Evolutionary conservation across 2,113 vertebrate genomes (phyloP).

Genomic region (Fukomys damarensis): DNA sequence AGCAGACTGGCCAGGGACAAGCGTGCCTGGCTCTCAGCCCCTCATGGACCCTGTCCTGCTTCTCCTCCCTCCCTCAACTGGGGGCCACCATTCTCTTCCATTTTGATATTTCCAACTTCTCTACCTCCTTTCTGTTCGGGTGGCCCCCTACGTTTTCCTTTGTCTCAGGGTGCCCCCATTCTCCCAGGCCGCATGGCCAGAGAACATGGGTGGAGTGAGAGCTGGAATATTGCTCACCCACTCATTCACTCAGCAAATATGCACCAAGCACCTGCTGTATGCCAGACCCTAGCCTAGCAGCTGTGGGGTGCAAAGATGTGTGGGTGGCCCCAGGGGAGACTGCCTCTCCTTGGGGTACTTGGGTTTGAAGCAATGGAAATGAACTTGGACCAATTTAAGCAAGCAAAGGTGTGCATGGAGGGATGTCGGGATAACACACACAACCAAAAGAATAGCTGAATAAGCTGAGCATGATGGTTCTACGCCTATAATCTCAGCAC

Average conservation of each 20-base stretch:
- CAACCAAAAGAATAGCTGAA: background rate
- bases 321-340: background rate
- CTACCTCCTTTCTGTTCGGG: constrained; percentile 56
- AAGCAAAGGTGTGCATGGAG: background rate
- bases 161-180: background rate
- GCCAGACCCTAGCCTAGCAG: background rate
- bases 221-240: background rate
- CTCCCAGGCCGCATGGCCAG: background rate
- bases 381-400: constrained; percentile 5
- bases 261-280: background rate
- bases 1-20: background rate
- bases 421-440: background rate
- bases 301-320: background rate
- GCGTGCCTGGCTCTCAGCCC: background rate
- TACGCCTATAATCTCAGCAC: background rate
- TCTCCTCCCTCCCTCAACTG: background rate
- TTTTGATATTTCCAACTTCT: constrained; percentile 26
- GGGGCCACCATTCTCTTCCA: background rate
- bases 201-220: background rate
- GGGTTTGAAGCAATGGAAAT: background rate
- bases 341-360: background rate
- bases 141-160: background rate
- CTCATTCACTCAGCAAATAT: background rate
- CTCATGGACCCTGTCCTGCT: background rate
- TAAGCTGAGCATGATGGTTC: background rate